Base-by-base conservation (phyloP, 2,113 vertebrate species). In the Sminthopsis crassicaudata region DNA sequence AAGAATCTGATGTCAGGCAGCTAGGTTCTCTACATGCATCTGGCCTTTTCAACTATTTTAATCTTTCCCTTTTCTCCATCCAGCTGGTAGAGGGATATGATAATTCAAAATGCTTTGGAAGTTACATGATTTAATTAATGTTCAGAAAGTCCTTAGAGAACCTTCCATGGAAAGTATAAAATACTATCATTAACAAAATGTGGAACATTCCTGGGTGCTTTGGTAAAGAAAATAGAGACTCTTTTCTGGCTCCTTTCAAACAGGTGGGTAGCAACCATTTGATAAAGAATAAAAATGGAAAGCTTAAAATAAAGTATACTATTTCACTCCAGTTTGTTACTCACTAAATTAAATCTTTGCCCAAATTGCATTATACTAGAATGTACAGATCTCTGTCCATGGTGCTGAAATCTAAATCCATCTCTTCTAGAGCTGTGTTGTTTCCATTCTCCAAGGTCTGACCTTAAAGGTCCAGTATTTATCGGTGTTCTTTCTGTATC, bases 41-140 rank as follows among this genome's bases (percentile, higher is more conserved):
- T 55, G 95, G n/a, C 48, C 84, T 6, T 26, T 11, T 46, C 91
- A 53, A 84, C 76, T 12, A 26, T 11, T 53, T 88, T 94, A 11
- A 51, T 25, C 46, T 89, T 91, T 96, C 92, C 93, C 50, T 98
- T 98, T 98, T 97, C 92, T 93, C 46, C 46, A 93, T 91, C 90
- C 27, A 95, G 1, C 24, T 93, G 55, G 25, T 95, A 91, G 51
- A 93, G 46, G n/a, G 30, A 91, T 53, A 95, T 95, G 53, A 50
- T 92, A 93, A 93, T n/a, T 95, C 6, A 92, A 91, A 76, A 36
- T 22, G 22, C 92, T 91, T 36, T 54, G 14, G 48, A 53, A 97
- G 93, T 92, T 95, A 60, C 95, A 46, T 97, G 57, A 46, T 55
- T 98, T 97, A 88, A 96, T 97, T 96, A 94, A 96, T 91, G 98